phyloP scores from a whole-genome alignment of 30 jellyfish, hydroid and myxozoan genomes.

The Nemopilema nomurai region DNA sequence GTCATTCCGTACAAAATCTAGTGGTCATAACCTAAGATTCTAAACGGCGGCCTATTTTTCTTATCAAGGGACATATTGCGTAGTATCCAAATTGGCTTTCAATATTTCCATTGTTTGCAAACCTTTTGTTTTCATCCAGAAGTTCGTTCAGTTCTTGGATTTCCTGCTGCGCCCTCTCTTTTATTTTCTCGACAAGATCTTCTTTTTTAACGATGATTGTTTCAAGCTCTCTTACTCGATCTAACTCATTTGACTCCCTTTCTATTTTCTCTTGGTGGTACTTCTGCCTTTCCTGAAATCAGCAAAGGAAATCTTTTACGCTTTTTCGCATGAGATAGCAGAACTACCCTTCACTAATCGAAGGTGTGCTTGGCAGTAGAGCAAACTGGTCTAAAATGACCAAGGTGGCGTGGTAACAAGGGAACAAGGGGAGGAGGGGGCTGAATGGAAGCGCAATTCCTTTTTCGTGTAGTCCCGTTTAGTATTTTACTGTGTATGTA shows the following conservation, averaged over 20 bases:
- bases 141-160: conserved; percentile 60
- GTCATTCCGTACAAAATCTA: no score
- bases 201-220: conserved; percentile 46
- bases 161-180: conserved; percentile 70
- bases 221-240: conserved; percentile 53
- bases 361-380: no score
- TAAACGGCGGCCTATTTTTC: no score
- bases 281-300: conserved; percentile 36
- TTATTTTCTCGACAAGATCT: conserved; percentile 24
- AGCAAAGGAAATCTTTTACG: background rate
- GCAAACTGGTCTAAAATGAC: no score
- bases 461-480: no score
- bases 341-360: no score
- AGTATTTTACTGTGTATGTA: no score
- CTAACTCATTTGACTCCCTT: conserved; percentile 44
- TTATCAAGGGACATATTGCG: no score
- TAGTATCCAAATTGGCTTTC: background rate
- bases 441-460: no score
- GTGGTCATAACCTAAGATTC: no score
- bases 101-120: background rate
- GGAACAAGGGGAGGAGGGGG: no score
- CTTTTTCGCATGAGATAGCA: background rate
- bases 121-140: conserved; percentile 69
- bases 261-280: conserved; percentile 42
- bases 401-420: no score